phyloP scores from a whole-genome alignment of 2,888 invertebrate species.

The Nephrocerus scutellatus region DNA sequence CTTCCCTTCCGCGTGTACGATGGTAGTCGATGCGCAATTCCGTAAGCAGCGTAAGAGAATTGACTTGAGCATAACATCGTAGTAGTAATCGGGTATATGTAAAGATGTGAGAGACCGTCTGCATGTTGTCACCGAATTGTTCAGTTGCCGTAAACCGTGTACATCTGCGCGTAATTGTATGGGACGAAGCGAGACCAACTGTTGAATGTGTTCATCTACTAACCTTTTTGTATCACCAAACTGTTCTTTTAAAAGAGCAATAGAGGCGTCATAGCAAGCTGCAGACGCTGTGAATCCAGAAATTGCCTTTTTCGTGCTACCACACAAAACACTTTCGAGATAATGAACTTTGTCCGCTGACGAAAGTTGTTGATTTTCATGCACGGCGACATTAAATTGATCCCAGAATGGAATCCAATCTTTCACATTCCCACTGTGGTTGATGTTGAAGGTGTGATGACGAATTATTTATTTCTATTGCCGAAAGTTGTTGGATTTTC shows the following conservation, averaged over 20 bases:
- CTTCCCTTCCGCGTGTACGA: slow-evolving; percentile 1
- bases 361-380: neutral
- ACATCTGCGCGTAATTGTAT: too few relatives aligned
- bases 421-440: neutral
- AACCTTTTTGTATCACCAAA: slow-evolving; percentile 6
- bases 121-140: too few relatives aligned
- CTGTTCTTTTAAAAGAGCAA: slow-evolving; percentile 14
- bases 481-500: slow-evolving; percentile 1
- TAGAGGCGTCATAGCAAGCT: slow-evolving; percentile 12
- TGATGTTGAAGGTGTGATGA: neutral
- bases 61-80: slow-evolving; percentile 11
- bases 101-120: slow-evolving; percentile 11
- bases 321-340: too few relatives aligned
- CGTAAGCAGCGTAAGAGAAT: slow-evolving; percentile 8
- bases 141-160: too few relatives aligned
- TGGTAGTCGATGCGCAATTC: slow-evolving; percentile 7
- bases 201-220: too few relatives aligned
- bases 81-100: slow-evolving; percentile 2
- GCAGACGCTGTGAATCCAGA: slow-evolving; percentile 1
- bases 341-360: neutral
- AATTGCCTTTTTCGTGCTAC: too few relatives aligned
- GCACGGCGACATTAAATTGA: too few relatives aligned
- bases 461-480: neutral
- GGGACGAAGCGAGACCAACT: too few relatives aligned
- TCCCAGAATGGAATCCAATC: neutral